Evolutionary conservation across 2,113 vertebrate genomes (phyloP).

Genomic region (Oreochromis aureus): DNA sequence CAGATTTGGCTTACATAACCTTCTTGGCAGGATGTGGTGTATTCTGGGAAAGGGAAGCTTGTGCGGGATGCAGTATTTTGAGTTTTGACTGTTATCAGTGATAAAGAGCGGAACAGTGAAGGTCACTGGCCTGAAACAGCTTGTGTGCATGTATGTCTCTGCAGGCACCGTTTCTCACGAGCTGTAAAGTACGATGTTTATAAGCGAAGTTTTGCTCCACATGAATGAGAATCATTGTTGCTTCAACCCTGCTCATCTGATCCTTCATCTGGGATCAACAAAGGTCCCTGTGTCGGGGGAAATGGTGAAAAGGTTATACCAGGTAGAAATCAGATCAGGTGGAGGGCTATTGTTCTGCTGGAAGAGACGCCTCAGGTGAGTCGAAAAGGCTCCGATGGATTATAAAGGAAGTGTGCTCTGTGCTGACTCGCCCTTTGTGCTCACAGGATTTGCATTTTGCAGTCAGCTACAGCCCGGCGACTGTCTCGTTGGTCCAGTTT

Average conservation of each 20-base stretch:
- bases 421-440: conserved; percentile 41
- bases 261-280: conserved; percentile 34
- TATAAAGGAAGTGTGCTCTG: conserved; percentile 47
- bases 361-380: conserved; percentile 25
- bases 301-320: background rate
- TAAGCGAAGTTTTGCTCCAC: background rate
- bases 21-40: background rate
- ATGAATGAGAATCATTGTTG: conserved; percentile 54
- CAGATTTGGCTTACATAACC: conserved; percentile 12
- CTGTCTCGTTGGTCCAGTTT: conserved; percentile 35
- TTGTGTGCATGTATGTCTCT: background rate
- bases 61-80: background rate
- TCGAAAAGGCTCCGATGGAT: conserved; percentile 19
- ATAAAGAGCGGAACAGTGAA: background rate
- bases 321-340: conserved; percentile 36
- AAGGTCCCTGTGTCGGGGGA: conserved; percentile 19
- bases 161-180: background rate
- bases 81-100: conserved; percentile 2
- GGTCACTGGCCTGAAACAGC: background rate
- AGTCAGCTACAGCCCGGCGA: conserved; percentile 7
- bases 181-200: background rate
- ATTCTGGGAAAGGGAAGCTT: background rate
- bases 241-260: conserved; percentile 4
- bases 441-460: conserved; percentile 15
- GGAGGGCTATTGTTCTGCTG: conserved; percentile 14